Evolutionary conservation across 1,140 invertebrate genomes (phyloP).

Genomic region (Panagrolaimus sp.): DNA sequence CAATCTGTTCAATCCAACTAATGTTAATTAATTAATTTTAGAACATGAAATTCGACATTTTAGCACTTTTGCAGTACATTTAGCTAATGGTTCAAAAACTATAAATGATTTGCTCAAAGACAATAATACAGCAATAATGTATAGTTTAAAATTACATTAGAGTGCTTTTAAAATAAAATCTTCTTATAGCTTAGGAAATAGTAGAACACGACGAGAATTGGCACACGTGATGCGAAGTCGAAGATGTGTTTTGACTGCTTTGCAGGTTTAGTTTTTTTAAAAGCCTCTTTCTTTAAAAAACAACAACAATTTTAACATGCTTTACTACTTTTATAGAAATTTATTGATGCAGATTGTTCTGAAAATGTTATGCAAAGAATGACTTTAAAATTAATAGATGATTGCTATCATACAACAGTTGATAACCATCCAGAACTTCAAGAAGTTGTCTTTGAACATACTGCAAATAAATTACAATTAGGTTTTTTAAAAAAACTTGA

Average conservation of each 20-base stretch:
- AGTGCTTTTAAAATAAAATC: too few relatives aligned
- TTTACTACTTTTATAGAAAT: slow-evolving; percentile 16
- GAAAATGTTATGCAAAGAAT: slow-evolving; percentile 19
- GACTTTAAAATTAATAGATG: slow-evolving; percentile 26
- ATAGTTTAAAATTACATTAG: too few relatives aligned
- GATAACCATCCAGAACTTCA: slow-evolving; percentile 25
- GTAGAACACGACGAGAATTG: background rate
- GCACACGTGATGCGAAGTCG: slow-evolving; percentile 22
- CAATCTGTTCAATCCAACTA: too few relatives aligned
- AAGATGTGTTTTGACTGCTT: slow-evolving; percentile 29
- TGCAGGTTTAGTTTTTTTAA: slow-evolving; percentile 19
- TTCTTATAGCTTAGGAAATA: background rate
- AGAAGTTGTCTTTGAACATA: slow-evolving; percentile 28
- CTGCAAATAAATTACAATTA: slow-evolving; percentile 25
- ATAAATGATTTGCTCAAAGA: slow-evolving; percentile 11
- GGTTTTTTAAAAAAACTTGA: slow-evolving; percentile 21
- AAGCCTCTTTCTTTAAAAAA: slow-evolving; percentile 1
- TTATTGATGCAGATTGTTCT: slow-evolving; percentile 24
- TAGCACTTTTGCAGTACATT: slow-evolving; percentile 14
- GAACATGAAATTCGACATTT: background rate
- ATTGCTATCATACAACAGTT: slow-evolving; percentile 32
- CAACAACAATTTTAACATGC: background rate
- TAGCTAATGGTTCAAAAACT: slow-evolving; percentile 13
- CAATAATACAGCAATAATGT: too few relatives aligned
- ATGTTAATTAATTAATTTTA: background rate